phyloP scores from a whole-genome alignment of 1,140 invertebrate species.

The Octopus bimaculoides region DNA sequence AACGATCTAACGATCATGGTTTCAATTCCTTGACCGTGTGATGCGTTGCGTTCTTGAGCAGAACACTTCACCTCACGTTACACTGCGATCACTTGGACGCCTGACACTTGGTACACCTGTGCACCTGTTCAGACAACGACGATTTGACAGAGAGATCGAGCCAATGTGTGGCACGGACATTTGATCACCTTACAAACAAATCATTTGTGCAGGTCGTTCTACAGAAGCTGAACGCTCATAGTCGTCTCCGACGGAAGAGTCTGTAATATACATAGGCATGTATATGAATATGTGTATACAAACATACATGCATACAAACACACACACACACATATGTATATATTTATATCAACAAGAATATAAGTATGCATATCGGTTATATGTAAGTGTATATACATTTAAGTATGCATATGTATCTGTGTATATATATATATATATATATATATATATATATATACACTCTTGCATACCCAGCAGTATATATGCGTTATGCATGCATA shows the following conservation, averaged over 20 bases:
- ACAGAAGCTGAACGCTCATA: not conserved
- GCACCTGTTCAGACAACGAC: too few relatives aligned
- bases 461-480: too few relatives aligned
- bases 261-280: not conserved
- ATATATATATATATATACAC: not conserved
- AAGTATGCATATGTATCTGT: not conserved
- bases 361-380: not conserved
- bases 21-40: too few relatives aligned
- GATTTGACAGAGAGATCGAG: too few relatives aligned
- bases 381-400: not conserved
- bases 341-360: not conserved
- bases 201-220: not conserved
- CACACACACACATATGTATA: not conserved
- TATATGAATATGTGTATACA: not conserved
- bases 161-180: too few relatives aligned
- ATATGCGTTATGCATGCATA: too few relatives aligned
- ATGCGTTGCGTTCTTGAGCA: too few relatives aligned
- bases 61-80: too few relatives aligned
- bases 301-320: not conserved
- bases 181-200: not conserved
- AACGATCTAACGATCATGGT: too few relatives aligned
- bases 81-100: too few relatives aligned
- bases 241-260: not conserved
- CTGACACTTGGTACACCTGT: too few relatives aligned
- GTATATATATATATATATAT: not conserved